phyloP scores from a whole-genome alignment of 2,888 invertebrate species.

The Amphimallon solstitiale region DNA sequence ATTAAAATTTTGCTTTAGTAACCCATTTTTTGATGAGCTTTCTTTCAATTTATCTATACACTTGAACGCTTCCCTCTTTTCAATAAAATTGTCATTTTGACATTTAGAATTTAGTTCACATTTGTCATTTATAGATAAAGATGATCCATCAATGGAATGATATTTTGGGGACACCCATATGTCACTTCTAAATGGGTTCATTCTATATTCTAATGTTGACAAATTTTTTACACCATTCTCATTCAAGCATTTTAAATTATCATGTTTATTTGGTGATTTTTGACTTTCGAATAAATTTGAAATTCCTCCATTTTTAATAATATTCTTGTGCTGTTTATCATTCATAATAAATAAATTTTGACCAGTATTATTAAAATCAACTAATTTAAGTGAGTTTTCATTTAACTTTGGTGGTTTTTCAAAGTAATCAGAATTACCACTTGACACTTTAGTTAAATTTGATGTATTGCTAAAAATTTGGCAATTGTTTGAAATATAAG shows the following conservation, averaged over 20 bases:
- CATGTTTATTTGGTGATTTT: background rate
- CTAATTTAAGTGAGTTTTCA: slow-evolving; percentile 48
- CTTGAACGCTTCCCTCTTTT: background rate
- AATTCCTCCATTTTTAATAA: slow-evolving; percentile 4
- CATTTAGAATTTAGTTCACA: too few species aligned
- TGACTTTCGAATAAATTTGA: background rate
- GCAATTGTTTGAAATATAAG: slow-evolving; percentile 61
- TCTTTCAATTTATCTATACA: background rate
- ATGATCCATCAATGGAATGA: background rate
- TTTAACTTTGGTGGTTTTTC: slow-evolving; percentile 53
- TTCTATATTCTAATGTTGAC: too few species aligned
- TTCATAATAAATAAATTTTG: slow-evolving; percentile 44
- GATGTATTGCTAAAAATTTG: slow-evolving; percentile 49
- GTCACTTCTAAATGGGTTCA: background rate
- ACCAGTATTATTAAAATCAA: slow-evolving; percentile 40
- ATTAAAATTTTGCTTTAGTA: background rate
- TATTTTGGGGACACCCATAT: background rate
- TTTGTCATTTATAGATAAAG: background rate
- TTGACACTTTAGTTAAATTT: slow-evolving; percentile 38
- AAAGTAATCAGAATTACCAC: slow-evolving; percentile 36
- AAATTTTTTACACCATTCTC: too few species aligned
- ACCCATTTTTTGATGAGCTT: background rate
- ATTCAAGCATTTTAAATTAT: too few species aligned
- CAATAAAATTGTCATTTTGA: too few species aligned
- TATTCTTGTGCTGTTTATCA: slow-evolving; percentile 36